Percentiles rank a stretch among this genome's conserved stretches.
These are phyloP conservation scores for Alligator sinensis DNA, from an alignment of 2,113 vertebrate genomes.

Conservation along the genomic window DNA sequence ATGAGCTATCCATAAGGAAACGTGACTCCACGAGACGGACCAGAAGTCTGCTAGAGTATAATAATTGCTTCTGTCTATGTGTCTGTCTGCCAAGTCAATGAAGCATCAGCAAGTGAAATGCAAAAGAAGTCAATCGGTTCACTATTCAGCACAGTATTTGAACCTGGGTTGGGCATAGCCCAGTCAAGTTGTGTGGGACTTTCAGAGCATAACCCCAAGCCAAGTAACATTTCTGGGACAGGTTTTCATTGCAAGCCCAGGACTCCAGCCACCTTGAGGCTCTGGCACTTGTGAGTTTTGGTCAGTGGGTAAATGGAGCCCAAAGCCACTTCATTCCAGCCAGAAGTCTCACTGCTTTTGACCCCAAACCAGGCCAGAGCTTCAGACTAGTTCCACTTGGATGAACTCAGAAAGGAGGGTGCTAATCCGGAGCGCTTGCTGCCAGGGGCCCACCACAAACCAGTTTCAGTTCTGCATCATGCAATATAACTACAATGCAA, in stretches of 20 bases:
- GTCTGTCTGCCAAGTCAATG: fast-evolving
- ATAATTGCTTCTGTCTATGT: not conserved
- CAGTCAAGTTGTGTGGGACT: fast-evolving
- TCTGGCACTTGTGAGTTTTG: not conserved
- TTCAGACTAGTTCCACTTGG: not conserved
- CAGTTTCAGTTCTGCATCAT: not conserved
- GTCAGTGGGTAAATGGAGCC: not conserved
- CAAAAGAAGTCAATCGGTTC: too few species aligned
- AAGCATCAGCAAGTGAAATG: not conserved
- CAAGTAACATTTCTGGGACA: not conserved
- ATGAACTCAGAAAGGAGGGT: not conserved
- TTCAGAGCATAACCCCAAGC: not conserved
- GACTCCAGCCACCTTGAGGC: not conserved
- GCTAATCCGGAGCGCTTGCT: not conserved
- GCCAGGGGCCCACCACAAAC: not conserved
- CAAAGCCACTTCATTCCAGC: not conserved
- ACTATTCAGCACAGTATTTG: not conserved
- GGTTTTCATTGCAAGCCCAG: not conserved
- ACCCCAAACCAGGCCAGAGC: not conserved
- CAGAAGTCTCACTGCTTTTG: not conserved
- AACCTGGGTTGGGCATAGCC: too few species aligned
- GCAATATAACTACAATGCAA: not conserved
- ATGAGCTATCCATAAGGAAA: not conserved
- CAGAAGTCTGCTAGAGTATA: not conserved
- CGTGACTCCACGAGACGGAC: not conserved